A percentile compares a stretch with the other conserved stretches of the same genome.
Conservation (phyloP, 2,888 invertebrate genomes). For the Phyto melanocephala region DNA sequence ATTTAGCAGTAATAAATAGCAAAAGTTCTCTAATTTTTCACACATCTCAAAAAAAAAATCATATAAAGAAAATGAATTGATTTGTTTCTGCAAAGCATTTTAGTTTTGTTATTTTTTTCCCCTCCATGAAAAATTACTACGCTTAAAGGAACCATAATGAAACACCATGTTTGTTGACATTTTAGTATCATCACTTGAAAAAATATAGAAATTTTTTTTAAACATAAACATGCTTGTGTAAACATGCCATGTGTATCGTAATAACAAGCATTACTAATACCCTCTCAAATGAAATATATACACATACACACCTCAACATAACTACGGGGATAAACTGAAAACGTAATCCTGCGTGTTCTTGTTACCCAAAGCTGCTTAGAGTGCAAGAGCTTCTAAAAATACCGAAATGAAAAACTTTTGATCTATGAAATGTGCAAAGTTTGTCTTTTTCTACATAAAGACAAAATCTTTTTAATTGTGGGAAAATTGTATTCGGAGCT, state of each 20-base stretch:
- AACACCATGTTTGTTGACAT: slow-evolving; percentile 53
- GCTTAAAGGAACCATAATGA: slow-evolving; percentile 30
- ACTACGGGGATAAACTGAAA: neutral
- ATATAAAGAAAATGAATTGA: slow-evolving; percentile 9
- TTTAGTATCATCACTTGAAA: slow-evolving; percentile 46
- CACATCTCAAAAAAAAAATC: neutral
- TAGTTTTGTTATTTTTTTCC: neutral
- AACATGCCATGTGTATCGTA: slow-evolving; percentile 28
- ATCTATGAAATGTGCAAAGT: too few species aligned
- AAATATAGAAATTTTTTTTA: neutral
- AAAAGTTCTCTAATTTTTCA: slow-evolving; percentile 2
- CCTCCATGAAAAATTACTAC: slow-evolving; percentile 36
- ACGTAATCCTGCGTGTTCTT: too few species aligned
- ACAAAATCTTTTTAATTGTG: too few species aligned
- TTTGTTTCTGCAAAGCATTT: neutral
- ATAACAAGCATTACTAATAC: slow-evolving; percentile 33
- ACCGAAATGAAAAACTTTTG: too few species aligned
- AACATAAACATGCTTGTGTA: slow-evolving; percentile 20
- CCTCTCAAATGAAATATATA: neutral
- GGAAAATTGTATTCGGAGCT: too few species aligned
- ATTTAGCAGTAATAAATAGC: too few species aligned
- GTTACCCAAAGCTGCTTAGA: too few species aligned
- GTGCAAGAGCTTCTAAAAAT: too few species aligned
- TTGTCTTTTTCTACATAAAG: too few species aligned
- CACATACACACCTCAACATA: neutral